Evolutionary conservation across 2,113 vertebrate genomes (phyloP).

Genomic region (Phrynocephalus versicolor): DNA sequence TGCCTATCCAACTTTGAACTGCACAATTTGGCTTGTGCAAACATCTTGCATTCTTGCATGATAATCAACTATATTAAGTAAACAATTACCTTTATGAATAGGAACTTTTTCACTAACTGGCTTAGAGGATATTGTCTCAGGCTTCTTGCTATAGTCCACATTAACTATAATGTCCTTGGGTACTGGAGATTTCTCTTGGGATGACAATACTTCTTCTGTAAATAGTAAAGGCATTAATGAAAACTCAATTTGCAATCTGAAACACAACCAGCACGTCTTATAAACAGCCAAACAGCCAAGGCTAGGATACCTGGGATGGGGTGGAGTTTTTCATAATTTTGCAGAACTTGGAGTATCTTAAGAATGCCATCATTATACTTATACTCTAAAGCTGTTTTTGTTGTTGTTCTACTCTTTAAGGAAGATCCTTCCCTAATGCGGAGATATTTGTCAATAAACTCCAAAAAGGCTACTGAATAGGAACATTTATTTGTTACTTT

Average conservation of each 20-base stretch:
- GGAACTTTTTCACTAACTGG: constrained; percentile 82
- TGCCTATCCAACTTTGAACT: not conserved
- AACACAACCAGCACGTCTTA: not conserved
- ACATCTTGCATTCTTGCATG: not conserved
- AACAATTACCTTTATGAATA: constrained; percentile 85
- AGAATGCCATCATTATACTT: not conserved
- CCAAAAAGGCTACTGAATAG: too few species aligned
- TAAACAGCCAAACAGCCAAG: not conserved
- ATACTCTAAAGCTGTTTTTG: not conserved
- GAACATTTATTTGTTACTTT: too few species aligned
- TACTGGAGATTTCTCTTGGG: constrained; percentile 91
- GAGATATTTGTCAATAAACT: too few species aligned
- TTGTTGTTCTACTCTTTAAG: not conserved
- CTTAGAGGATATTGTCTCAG: constrained; percentile 87
- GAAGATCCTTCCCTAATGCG: too few species aligned
- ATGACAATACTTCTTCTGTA: constrained; percentile 87
- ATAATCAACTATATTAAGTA: not conserved
- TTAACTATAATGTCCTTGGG: constrained; percentile 93
- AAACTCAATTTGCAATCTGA: not conserved
- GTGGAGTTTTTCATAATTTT: not conserved
- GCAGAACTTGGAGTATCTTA: not conserved
- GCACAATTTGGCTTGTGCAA: not conserved
- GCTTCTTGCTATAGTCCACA: constrained; percentile 91
- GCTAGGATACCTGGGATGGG: not conserved
- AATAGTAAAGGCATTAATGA: constrained; percentile 26